Evolutionary conservation across 2,113 vertebrate species (phyloP), one percentile per base, ranked within the genome.

Genomic region (Eurystomus gularis): DNA sequence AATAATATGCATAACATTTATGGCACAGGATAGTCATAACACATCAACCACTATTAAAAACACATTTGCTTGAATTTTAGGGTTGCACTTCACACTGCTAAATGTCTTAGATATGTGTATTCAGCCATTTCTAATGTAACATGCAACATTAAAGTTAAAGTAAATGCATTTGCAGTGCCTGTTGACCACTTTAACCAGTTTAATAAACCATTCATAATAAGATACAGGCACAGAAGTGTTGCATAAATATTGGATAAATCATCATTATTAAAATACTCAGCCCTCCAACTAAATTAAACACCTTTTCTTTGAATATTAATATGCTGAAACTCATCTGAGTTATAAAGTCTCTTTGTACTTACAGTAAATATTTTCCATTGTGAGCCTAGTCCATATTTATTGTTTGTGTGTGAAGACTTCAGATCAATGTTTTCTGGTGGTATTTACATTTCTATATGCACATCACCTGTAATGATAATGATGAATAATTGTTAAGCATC

Each of bases 61-160:
- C 48, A 75, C 92, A 97, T 97, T 98, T 97, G 84, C 85, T 92
- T 85, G 83, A 96, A 91, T 97, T 97, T 97, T 94, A 97, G 94
- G 92, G 95, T 94, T 97, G 82, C 66, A 86, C 88, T 96, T 96
- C 95, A 97, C 94, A 94, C 87, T 92, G 91, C 26, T 94, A 97
- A 96, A 96, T 95, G 64, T 83, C 79, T 70, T 60, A 40, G 87
- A 88, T 93, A 89, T 40, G 84, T 94, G 94, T 94, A 95, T 44
- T 96, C 92, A 97, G 69, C 94, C 96, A 97, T 97, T 96, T 95
- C 84, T 97, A 98, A 98, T 96, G 90, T 93, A 84, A 83, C 89
- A 64, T 91, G 91, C 68, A 94, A 96, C 97, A 97, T 97, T 97
- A 96, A 96, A 96, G 73, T 87, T 57, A 76, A 93, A 93, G 57